Evolutionary conservation across 2,888 invertebrate species (phyloP).

Genomic region (Serripes groenlandicus): DNA sequence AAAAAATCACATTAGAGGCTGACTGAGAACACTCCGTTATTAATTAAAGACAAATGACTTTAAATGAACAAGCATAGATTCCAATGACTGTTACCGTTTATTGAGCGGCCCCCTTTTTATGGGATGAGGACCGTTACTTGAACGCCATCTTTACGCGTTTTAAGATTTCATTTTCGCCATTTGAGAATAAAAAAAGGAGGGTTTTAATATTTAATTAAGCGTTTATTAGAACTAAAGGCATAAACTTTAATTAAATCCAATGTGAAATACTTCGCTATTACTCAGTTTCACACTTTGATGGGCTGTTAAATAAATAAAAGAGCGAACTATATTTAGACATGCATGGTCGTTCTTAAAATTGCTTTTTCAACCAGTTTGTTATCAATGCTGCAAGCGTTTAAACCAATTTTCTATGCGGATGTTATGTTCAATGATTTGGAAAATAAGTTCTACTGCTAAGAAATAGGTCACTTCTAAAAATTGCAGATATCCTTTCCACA

Average conservation of each 20-base stretch:
- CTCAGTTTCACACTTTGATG: conserved; percentile 9
- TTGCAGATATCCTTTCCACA: too few relatives aligned
- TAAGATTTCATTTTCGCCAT: conserved; percentile 23
- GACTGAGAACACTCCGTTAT: background rate
- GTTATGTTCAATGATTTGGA: too few relatives aligned
- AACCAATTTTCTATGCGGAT: too few relatives aligned
- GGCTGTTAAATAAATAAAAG: conserved; percentile 2
- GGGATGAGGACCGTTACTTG: background rate
- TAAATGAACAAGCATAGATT: background rate
- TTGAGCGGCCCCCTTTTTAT: conserved; percentile 3
- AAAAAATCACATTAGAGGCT: too few relatives aligned
- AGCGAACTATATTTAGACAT: background rate
- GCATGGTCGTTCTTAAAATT: too few relatives aligned
- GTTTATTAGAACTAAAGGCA: conserved; percentile 26
- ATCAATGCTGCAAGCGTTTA: too few relatives aligned
- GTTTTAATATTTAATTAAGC: conserved; percentile 28
- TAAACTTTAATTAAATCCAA: conserved; percentile 27
- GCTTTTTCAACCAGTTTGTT: too few relatives aligned
- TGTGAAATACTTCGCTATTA: conserved; percentile 10
- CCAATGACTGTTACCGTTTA: background rate
- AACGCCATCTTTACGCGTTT: conserved; percentile 10
- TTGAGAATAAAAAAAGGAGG: background rate
- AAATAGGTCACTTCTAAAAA: too few relatives aligned
- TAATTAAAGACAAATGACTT: background rate
- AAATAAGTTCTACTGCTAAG: too few relatives aligned